phyloP scores from a whole-genome alignment of 2,888 invertebrate genomes.

The Pammene aurita region DNA sequence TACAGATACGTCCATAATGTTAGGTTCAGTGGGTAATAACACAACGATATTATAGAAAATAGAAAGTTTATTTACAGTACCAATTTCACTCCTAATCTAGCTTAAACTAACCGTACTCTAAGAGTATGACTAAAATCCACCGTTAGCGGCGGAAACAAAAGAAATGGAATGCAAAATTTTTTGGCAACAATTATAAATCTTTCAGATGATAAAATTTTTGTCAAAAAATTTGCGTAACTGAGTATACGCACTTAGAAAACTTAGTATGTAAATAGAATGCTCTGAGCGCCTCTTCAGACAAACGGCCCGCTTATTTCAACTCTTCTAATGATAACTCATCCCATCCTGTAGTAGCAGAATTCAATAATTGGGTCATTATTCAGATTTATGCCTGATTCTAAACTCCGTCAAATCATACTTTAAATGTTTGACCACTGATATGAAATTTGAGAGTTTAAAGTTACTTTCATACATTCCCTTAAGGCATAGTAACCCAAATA shows the following conservation, averaged over 20 bases:
- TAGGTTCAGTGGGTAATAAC: slow-evolving; percentile 41
- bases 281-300: slow-evolving; percentile 74
- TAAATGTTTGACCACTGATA: no score
- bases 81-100: slow-evolving; percentile 55
- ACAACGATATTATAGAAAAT: slow-evolving; percentile 46
- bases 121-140: slow-evolving; percentile 68
- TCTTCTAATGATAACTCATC: background rate
- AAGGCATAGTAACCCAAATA: no score
- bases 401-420: no score
- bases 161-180: slow-evolving; percentile 58
- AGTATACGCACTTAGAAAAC: slow-evolving; percentile 43
- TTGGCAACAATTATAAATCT: slow-evolving; percentile 63
- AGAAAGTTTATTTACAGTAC: slow-evolving; percentile 69
- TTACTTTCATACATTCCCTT: no score
- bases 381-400: no score
- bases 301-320: slow-evolving; percentile 47
- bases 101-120: slow-evolving; percentile 59
- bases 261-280: slow-evolving; percentile 40
- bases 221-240: slow-evolving; percentile 44
- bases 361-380: no score
- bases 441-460: no score
- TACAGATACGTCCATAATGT: background rate
- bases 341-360: no score
- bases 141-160: slow-evolving; percentile 66
- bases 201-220: slow-evolving; percentile 49